Evolutionary conservation across 30 jellyfish, hydroid and myxozoan species (phyloP).

Genomic region (Pseudorhiza aurosa): DNA sequence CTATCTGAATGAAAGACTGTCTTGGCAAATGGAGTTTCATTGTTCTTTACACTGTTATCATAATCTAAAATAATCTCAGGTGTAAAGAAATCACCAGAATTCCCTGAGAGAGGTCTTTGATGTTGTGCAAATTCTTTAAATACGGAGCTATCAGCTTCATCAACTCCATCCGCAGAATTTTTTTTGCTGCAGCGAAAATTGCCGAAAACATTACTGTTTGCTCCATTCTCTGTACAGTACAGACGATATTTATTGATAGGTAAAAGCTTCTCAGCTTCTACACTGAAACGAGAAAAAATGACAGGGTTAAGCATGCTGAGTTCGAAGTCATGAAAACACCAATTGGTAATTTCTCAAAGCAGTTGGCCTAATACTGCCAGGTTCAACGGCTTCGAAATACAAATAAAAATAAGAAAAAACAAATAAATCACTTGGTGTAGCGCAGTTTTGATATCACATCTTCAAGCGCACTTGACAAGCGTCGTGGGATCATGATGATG

Average conservation of each 20-base stretch:
- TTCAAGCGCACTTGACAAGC: no score
- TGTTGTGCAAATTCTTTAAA: neutral
- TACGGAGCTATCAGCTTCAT: neutral
- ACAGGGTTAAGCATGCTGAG: no score
- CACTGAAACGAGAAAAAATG: slow-evolving; percentile 45
- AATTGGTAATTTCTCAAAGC: no score
- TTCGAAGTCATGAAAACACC: no score
- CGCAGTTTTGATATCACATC: no score
- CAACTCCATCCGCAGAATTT: neutral
- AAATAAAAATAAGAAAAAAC: no score
- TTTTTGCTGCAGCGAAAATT: neutral
- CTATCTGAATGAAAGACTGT: neutral
- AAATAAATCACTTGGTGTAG: no score
- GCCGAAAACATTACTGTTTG: neutral
- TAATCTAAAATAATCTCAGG: neutral
- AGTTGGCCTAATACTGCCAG: no score
- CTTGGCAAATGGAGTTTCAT: no score
- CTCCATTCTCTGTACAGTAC: slow-evolving; percentile 23
- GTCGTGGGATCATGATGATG: neutral
- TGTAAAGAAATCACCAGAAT: neutral
- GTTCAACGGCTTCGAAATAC: no score
- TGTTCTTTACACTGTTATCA: no score
- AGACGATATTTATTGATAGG: slow-evolving; percentile 72
- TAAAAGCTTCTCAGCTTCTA: slow-evolving; percentile 76
- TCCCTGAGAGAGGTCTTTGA: neutral